Percentiles rank a stretch among this genome's conserved stretches.
Conservation (phyloP, 2,113 vertebrate species). For the Rutilus rutilus region DNA sequence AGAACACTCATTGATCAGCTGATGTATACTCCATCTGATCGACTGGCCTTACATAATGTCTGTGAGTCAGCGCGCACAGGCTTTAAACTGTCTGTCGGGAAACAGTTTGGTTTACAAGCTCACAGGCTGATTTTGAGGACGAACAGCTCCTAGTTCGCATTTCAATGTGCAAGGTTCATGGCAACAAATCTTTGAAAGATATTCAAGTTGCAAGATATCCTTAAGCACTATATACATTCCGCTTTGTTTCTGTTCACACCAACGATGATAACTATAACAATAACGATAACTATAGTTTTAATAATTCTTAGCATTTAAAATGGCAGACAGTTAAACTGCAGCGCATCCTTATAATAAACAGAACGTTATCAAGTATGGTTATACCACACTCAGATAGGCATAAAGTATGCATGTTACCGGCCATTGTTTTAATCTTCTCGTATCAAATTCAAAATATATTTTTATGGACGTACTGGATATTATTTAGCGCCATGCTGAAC, state of each 20-base stretch:
- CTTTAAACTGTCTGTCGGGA: neutral
- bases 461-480: too few relatives aligned
- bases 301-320: neutral
- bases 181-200: neutral
- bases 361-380: neutral
- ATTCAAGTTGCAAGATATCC: neutral
- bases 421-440: too few relatives aligned
- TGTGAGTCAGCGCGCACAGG: neutral
- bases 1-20: neutral
- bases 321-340: neutral
- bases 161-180: neutral
- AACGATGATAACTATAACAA: neutral
- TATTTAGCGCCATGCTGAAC: too few relatives aligned
- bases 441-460: too few relatives aligned
- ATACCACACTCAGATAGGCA: too few relatives aligned
- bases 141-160: neutral
- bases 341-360: neutral
- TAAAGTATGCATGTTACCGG: too few relatives aligned
- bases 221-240: neutral
- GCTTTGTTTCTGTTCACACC: neutral
- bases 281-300: neutral
- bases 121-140: neutral
- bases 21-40: neutral
- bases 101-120: constrained; percentile 3
- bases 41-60: constrained; percentile 5